These are phyloP conservation scores for Picus viridis DNA, from an alignment of 2,797 vertebrate genomes.

Conservation along the genomic window DNA sequence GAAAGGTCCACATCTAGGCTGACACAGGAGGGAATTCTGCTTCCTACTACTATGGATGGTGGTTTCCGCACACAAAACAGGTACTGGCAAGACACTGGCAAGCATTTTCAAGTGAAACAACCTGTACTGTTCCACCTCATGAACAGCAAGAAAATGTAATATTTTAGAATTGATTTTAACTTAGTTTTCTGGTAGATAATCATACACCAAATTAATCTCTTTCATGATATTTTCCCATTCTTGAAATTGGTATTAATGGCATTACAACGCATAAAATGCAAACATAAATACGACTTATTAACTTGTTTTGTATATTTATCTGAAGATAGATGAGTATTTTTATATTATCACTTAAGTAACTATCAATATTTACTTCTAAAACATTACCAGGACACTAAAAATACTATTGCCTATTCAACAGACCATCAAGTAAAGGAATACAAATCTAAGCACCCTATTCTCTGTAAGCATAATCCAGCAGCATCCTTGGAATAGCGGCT, in stretches of 20 bases:
- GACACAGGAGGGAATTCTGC: constrained; percentile 24
- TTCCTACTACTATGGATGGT: neutral
- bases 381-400: neutral
- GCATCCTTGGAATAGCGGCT: neutral
- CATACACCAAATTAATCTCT: neutral
- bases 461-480: neutral
- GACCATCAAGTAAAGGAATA: neutral
- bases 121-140: neutral
- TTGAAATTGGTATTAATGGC: neutral
- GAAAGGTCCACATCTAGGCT: constrained; percentile 55
- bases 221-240: neutral
- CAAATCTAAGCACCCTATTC: neutral
- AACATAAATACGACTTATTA: neutral
- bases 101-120: constrained; percentile 42
- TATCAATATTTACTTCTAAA: neutral
- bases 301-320: neutral
- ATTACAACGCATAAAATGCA: neutral
- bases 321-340: neutral
- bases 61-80: neutral
- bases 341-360: neutral
- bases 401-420: neutral
- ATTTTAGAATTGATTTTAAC: constrained; percentile 17
- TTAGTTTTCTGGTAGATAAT: constrained; percentile 33
- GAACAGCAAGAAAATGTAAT: neutral
- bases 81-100: constrained; percentile 9